Conservation (phyloP, 2,113 vertebrate species). For the Agelaius tricolor region DNA sequence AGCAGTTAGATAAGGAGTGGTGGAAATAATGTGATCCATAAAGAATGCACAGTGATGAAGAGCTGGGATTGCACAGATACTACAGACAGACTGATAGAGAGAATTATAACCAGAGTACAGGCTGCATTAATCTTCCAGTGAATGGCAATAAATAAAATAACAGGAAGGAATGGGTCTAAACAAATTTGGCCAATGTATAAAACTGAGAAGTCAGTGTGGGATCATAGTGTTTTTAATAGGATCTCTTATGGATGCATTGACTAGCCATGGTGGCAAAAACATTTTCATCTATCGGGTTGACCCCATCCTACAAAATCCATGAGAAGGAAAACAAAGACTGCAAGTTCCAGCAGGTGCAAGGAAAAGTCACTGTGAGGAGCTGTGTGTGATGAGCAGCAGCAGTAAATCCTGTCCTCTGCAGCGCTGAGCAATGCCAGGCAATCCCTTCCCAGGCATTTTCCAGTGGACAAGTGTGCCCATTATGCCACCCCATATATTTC, state of each 20-base stretch:
- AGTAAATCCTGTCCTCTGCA: slow-evolving; percentile 13
- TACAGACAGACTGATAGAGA: slow-evolving; percentile 16
- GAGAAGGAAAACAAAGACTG: not conserved
- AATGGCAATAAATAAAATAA: slow-evolving; percentile 42
- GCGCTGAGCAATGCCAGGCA: not conserved
- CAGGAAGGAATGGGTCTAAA: not conserved
- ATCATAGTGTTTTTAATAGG: not conserved
- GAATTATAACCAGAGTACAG: slow-evolving; percentile 19
- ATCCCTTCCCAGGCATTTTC: slow-evolving; percentile 13
- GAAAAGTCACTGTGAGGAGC: not conserved
- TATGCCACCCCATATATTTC: not conserved
- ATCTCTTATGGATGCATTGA: not conserved
- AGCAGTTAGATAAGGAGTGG: slow-evolving; percentile 50
- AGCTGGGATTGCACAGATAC: slow-evolving; percentile 16
- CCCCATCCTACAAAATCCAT: not conserved
- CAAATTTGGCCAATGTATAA: not conserved
- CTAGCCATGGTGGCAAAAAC: not conserved
- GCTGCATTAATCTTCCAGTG: slow-evolving; percentile 20
- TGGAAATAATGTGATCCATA: slow-evolving; percentile 52
- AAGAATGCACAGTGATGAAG: slow-evolving; percentile 28
- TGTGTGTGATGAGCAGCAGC: not conserved
- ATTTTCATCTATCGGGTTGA: not conserved
- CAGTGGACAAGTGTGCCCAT: not conserved
- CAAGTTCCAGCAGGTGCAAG: not conserved
- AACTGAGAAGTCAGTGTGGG: not conserved